Evolutionary conservation across 2,797 vertebrate genomes (phyloP).

Genomic region (Salmo trutta): DNA sequence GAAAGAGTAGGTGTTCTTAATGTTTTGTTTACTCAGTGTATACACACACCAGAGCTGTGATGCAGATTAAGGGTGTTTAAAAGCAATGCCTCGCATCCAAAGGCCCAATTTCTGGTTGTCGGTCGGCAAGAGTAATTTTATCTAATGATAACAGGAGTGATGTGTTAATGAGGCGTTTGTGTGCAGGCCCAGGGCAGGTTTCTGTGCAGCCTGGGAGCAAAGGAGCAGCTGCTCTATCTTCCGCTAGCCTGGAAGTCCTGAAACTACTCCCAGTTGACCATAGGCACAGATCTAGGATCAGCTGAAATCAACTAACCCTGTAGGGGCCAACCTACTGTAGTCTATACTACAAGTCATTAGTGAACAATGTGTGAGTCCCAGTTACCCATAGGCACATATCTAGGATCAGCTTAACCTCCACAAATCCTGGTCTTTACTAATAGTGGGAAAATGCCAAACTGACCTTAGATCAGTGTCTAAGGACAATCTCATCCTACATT

Average conservation of each 20-base stretch:
- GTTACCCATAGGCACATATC: background rate
- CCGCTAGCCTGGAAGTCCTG: background rate
- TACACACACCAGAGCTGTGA: no score
- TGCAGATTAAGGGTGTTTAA: constrained; percentile 46
- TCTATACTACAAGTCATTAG: background rate
- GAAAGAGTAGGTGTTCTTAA: no score
- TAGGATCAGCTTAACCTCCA: background rate
- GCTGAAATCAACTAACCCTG: background rate
- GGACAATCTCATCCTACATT: background rate
- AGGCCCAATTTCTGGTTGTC: constrained; percentile 52
- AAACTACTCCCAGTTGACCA: background rate
- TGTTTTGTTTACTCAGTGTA: no score
- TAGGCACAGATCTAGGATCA: background rate
- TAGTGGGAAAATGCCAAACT: background rate
- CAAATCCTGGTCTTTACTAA: background rate
- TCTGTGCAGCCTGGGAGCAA: background rate
- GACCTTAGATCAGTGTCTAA: background rate
- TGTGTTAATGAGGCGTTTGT: constrained; percentile 20
- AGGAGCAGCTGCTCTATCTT: background rate
- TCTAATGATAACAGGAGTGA: constrained; percentile 35
- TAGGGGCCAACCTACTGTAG: background rate
- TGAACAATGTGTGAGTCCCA: background rate
- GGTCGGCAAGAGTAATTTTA: constrained; percentile 35
- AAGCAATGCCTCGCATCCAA: constrained; percentile 45
- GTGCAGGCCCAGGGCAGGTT: background rate